phyloP scores from a whole-genome alignment of 2,797 vertebrate species.

The Mallotus villosus region DNA sequence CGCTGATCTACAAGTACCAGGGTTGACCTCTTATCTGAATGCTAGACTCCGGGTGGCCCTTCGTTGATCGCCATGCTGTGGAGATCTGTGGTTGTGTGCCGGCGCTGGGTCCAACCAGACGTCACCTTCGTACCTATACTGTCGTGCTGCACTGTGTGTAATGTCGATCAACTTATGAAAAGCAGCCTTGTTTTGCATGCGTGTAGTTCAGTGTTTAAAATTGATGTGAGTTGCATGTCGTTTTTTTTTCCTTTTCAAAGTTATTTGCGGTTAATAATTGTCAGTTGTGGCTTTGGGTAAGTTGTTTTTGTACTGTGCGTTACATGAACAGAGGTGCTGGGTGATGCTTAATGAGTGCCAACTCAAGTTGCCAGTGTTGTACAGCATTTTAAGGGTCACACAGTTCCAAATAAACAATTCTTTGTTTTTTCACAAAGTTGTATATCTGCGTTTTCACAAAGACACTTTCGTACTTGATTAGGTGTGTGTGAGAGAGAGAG shows the following conservation, averaged over 20 bases:
- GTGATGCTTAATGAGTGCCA: conserved; percentile 69
- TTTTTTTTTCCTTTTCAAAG: conserved; percentile 73
- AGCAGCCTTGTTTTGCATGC: conserved; percentile 87
- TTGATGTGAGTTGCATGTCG: conserved; percentile 85
- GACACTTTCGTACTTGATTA: conserved; percentile 3
- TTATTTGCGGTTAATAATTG: conserved; percentile 72
- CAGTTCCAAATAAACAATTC: conserved; percentile 65
- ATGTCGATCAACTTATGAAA: conserved; percentile 68
- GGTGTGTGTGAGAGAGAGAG: conserved; percentile 13
- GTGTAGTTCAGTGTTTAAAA: conserved; percentile 81
- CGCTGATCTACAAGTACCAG: background rate
- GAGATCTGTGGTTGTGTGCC: conserved; percentile 17
- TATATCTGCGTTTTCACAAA: conserved; percentile 34
- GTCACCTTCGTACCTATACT: conserved; percentile 39
- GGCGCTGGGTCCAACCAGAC: conserved; percentile 25
- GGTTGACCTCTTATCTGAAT: background rate
- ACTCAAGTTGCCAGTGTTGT: conserved; percentile 81
- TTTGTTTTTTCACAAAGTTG: conserved; percentile 66
- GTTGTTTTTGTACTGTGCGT: conserved; percentile 76
- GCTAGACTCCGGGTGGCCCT: background rate
- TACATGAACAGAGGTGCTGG: conserved; percentile 67
- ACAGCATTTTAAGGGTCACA: conserved; percentile 83
- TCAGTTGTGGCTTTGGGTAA: conserved; percentile 54
- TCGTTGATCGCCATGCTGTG: background rate
- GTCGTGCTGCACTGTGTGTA: conserved; percentile 73